Evolutionary conservation across 2,113 vertebrate species (phyloP).

Genomic region (Neotragus moschatus): DNA sequence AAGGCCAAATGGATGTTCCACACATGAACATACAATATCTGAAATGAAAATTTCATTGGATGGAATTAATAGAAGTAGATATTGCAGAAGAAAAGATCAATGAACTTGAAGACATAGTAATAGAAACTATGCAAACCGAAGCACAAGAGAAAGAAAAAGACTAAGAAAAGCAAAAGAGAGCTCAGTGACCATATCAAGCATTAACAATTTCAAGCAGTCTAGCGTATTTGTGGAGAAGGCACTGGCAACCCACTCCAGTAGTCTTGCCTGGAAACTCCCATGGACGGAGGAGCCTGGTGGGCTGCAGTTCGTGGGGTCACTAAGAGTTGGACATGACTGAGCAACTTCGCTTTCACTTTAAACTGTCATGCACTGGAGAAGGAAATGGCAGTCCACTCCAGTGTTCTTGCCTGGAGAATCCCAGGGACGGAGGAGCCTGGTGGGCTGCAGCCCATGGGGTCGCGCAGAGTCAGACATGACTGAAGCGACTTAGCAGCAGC

Average conservation of each 20-base stretch:
- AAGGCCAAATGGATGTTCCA: not conserved
- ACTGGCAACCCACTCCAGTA: too few relatives aligned
- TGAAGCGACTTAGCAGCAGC: too few relatives aligned
- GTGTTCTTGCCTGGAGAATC: too few relatives aligned
- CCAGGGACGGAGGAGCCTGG: too few relatives aligned
- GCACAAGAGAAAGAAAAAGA: not conserved
- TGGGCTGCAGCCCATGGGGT: too few relatives aligned
- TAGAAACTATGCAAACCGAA: not conserved
- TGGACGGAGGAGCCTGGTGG: too few relatives aligned
- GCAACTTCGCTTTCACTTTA: too few relatives aligned
- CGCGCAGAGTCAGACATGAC: rapidly evolving
- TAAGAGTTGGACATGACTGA: too few relatives aligned
- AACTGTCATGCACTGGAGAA: too few relatives aligned
- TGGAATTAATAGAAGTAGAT: not conserved
- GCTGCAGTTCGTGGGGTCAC: too few relatives aligned
- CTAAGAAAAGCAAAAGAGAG: not conserved
- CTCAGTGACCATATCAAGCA: not conserved
- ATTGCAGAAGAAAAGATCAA: not conserved
- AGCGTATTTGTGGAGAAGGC: not conserved
- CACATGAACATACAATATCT: not conserved
- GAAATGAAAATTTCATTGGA: not conserved
- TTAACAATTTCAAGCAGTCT: not conserved
- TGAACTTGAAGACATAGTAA: not conserved
- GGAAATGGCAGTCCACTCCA: too few relatives aligned
- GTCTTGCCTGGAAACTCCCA: too few relatives aligned